Evolutionary conservation across 2,797 vertebrate species (phyloP).

Genomic region (Pterois miles): DNA sequence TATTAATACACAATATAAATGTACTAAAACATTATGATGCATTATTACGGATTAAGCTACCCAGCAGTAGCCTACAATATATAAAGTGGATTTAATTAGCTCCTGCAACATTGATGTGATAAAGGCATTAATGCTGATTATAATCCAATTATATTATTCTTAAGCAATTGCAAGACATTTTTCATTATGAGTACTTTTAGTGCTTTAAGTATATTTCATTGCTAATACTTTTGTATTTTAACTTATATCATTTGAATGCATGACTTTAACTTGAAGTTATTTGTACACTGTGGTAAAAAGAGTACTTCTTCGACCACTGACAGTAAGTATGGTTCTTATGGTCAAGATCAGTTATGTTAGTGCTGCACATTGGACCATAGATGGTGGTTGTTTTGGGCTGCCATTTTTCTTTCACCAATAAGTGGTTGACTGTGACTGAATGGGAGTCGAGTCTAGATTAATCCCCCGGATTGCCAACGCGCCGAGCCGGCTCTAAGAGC

Average conservation of each 20-base stretch:
- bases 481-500: no score
- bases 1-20: background rate
- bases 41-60: background rate
- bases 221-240: background rate
- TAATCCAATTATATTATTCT: background rate
- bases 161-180: background rate
- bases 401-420: conserved; percentile 18
- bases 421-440: conserved; percentile 16
- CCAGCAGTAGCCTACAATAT: background rate
- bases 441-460: background rate
- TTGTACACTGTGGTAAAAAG: no score
- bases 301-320: background rate
- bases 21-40: background rate
- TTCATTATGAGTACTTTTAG: background rate
- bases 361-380: no score
- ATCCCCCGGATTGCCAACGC: no score
- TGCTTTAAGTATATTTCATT: background rate
- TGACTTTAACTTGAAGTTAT: background rate
- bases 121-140: background rate
- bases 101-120: background rate
- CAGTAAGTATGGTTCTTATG: background rate
- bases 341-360: background rate
- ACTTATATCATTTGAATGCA: background rate
- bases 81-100: background rate
- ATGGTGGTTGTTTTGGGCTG: conserved; percentile 38